phyloP scores from a whole-genome alignment of 2,797 vertebrate species.

The Pantherophis vulpinus region DNA sequence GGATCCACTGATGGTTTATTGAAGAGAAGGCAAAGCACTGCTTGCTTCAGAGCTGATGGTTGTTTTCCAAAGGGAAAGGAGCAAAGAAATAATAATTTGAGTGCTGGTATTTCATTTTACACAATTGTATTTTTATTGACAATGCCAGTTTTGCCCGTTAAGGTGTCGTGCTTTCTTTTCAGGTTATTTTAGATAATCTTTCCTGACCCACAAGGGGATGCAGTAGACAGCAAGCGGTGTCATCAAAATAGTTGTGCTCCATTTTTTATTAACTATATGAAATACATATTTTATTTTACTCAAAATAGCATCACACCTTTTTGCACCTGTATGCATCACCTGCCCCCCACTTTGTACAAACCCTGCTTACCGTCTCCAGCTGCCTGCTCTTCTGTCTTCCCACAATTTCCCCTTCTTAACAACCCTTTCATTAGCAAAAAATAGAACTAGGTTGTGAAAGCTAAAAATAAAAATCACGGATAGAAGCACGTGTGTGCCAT shows the following conservation, averaged over 20 bases:
- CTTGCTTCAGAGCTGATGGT: background rate
- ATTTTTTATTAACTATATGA: background rate
- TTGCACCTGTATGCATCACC: background rate
- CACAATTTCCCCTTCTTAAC: constrained; percentile 5
- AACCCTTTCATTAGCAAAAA: constrained; percentile 44
- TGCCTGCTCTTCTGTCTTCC: constrained; percentile 31
- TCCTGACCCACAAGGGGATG: background rate
- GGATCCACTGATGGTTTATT: background rate
- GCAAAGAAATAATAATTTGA: background rate
- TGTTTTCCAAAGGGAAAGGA: background rate
- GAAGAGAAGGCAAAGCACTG: background rate
- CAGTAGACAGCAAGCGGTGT: background rate
- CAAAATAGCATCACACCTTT: background rate
- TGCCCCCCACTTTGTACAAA: constrained; percentile 23
- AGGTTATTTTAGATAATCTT: background rate
- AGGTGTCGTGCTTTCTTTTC: background rate
- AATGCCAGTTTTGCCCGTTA: background rate
- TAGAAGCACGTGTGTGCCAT: background rate
- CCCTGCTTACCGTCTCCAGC: constrained; percentile 22
- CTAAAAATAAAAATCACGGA: constrained; percentile 7
- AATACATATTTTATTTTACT: background rate
- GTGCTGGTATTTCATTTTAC: background rate
- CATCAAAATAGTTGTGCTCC: background rate
- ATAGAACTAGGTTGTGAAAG: constrained; percentile 29
- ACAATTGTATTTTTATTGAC: background rate